phyloP scores from a whole-genome alignment of 92 coral and sea anemone genomes.

The Isaurus tuberculatus region DNA sequence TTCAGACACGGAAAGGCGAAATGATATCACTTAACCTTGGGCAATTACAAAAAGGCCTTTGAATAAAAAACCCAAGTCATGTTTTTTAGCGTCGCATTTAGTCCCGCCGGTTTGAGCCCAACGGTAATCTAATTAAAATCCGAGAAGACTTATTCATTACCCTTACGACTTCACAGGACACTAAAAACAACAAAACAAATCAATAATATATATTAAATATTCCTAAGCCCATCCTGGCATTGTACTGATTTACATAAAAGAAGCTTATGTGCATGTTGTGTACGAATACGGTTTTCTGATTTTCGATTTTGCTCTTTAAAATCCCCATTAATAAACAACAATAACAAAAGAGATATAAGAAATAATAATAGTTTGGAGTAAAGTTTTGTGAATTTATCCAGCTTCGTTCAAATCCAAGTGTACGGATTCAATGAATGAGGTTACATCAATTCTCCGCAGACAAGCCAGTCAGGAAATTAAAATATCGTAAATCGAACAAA shows the following conservation, averaged over 20 bases:
- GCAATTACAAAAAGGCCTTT: neutral
- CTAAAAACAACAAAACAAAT: conserved; percentile 19
- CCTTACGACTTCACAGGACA: neutral
- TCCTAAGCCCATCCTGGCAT: conserved; percentile 14
- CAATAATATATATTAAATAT: conserved; percentile 33
- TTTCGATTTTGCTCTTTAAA: neutral
- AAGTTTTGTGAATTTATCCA: neutral
- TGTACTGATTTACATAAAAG: conserved; percentile 34
- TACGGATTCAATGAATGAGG: neutral
- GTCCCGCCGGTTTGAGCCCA: neutral
- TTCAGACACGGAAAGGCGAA: neutral
- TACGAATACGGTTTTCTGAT: neutral
- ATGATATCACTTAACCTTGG: neutral
- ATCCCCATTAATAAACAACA: too few species aligned
- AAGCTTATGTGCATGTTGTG: neutral
- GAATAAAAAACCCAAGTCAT: neutral
- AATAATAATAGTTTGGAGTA: neutral
- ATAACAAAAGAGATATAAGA: neutral
- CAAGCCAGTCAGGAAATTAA: neutral
- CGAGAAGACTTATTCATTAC: conserved; percentile 19
- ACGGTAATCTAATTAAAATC: conserved; percentile 36
- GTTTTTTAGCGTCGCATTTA: neutral
- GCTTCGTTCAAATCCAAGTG: neutral
- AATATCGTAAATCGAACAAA: neutral
- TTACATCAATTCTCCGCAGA: neutral